Base-by-base conservation (phyloP, 2,888 invertebrate genomes). In the Yponomeuta cagnagella region DNA sequence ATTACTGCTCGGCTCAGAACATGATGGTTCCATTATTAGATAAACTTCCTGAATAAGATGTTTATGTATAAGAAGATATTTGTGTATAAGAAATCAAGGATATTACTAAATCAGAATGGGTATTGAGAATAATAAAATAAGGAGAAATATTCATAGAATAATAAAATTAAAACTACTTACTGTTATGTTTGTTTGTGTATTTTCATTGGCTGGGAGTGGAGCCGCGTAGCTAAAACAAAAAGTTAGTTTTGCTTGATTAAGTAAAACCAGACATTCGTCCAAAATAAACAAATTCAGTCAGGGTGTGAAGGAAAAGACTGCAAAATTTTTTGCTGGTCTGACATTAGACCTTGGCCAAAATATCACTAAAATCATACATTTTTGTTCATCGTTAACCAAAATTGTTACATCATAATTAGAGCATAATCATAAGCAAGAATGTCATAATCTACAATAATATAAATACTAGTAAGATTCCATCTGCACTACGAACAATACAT, bases 11-110 rank as follows among this genome's bases (percentile, higher is more conserved):
- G 83, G 83, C 76, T 81, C 85, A 73, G 89, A 87, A 81, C 89
- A 89, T 86, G 89, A 82, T 82, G 90, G 88, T 79, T 91, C 90
- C 92, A 92, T 92, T 76, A n/a, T 58, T 48, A 67, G 10, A 33
- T 37, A 48, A 15, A 58, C 23, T 23, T 68, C 48, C 48, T 58
- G 52, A 65, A 65, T 64, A 30, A 30, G 23, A 31, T 58, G 52
- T 12, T 4, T 10, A 52, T 23, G 23, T 23, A 23, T 23, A 8
- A 43, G 43, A 43, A 8, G 23, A 23, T 23, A 52, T 52, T 33
- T 33, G 33, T 4, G 43, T 43, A 43, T 43, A 8, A 43, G 43
- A 43, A 8, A 15, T 15, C 52, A 58, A 15, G 2, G 15, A 15
- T 15, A 58, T 2, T 58, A 58, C 15, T 15, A 52, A 52, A 8